A percentile compares a stretch with the other conserved stretches of the same genome.
These are phyloP conservation scores for Cephus cinctus DNA, from an alignment of 1,140 invertebrate genomes.

Conservation along the genomic window DNA sequence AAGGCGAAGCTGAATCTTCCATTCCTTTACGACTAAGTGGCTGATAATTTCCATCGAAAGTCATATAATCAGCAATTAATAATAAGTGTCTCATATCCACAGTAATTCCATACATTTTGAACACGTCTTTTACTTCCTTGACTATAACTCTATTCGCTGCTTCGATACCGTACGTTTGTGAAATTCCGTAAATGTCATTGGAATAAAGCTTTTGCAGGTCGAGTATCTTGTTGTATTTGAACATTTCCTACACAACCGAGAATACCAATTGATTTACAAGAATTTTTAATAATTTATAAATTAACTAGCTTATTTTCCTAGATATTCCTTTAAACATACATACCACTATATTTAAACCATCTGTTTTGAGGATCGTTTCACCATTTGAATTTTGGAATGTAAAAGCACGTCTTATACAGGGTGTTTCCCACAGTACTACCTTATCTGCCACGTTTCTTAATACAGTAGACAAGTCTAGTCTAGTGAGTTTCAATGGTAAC, in stretches of 20 bases:
- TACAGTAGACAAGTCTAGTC: slow-evolving; percentile 77
- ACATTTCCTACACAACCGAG: slow-evolving; percentile 69
- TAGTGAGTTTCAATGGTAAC: slow-evolving; percentile 66
- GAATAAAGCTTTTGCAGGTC: slow-evolving; percentile 86
- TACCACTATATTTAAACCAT: slow-evolving; percentile 89
- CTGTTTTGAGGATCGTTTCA: slow-evolving; percentile 78
- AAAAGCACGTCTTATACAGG: slow-evolving; percentile 81
- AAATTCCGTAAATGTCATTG: slow-evolving; percentile 93
- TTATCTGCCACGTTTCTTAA: slow-evolving; percentile 72
- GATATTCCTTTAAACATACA: slow-evolving; percentile 29
- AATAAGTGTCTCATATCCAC: slow-evolving; percentile 93
- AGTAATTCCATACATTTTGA: slow-evolving; percentile 93
- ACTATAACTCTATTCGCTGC: slow-evolving; percentile 89
- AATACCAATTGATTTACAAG: slow-evolving; percentile 11
- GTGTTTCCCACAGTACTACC: slow-evolving; percentile 78
- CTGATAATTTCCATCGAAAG: slow-evolving; percentile 84
- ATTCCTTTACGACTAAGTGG: slow-evolving; percentile 91
- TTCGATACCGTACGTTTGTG: slow-evolving; percentile 92
- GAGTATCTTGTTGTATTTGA: slow-evolving; percentile 76
- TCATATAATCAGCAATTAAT: slow-evolving; percentile 98
- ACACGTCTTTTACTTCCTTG: slow-evolving; percentile 89
- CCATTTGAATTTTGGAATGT: slow-evolving; percentile 63
- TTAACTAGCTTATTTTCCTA: slow-evolving; percentile 1
- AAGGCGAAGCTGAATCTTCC: slow-evolving; percentile 80
- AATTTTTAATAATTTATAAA: neutral